Conservation (phyloP, 2,888 invertebrate species). For the Heliconius erato region DNA sequence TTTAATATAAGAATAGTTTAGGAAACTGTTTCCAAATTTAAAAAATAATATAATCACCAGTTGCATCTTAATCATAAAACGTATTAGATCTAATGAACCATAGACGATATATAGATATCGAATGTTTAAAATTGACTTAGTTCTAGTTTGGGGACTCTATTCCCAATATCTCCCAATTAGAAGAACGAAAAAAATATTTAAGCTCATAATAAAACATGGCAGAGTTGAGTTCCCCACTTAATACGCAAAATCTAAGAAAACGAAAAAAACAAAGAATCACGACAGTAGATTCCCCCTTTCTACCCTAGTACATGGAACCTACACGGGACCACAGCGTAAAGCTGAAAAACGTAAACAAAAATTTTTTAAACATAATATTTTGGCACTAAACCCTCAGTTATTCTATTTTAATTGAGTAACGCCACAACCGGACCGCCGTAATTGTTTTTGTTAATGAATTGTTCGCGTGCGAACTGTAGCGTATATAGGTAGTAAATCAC, state of each 20-base stretch:
- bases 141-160: too few relatives aligned
- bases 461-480: constrained; percentile 41
- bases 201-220: neutral
- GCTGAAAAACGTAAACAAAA: neutral
- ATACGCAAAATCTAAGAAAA: neutral
- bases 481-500: constrained; percentile 34
- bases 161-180: rapidly evolving
- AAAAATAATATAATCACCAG: too few relatives aligned
- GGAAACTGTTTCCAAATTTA: too few relatives aligned
- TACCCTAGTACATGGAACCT: neutral
- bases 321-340: too few relatives aligned
- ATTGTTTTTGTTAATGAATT: constrained; percentile 55
- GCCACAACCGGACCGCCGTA: constrained; percentile 45
- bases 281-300: neutral
- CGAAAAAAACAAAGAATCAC: too few relatives aligned
- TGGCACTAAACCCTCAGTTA: constrained; percentile 25
- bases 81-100: too few relatives aligned
- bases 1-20: too few relatives aligned
- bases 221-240: neutral
- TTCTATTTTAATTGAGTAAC: constrained; percentile 50
- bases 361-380: neutral
- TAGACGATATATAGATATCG: too few relatives aligned
- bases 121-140: too few relatives aligned
- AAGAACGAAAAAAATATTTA: too few relatives aligned
- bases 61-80: too few relatives aligned